Percentiles rank a stretch among this genome's conserved stretches.
Evolutionary conservation across 1,140 invertebrate species (phyloP).

Genomic region (Brachionus plicatilis): DNA sequence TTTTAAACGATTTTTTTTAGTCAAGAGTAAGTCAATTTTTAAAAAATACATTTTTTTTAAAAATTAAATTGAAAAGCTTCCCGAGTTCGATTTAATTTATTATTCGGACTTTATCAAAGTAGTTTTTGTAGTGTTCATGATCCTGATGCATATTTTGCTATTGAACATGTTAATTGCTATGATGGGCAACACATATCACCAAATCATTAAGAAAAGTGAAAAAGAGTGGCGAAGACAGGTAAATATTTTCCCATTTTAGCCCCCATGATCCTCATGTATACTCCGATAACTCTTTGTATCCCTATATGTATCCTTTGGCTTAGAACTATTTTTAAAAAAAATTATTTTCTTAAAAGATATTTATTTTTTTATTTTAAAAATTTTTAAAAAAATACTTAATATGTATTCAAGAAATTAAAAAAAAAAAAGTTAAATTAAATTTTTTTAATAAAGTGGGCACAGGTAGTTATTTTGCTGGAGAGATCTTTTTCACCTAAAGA

Average conservation of each 20-base stretch:
- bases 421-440: background rate
- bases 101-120: conserved; percentile 85
- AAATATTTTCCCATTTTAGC: conserved; percentile 40
- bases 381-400: too few species aligned
- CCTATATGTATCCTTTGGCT: too few species aligned
- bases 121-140: conserved; percentile 93
- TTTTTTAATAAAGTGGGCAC: conserved; percentile 73
- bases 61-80: conserved; percentile 67
- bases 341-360: too few species aligned
- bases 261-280: too few species aligned
- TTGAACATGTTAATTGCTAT: conserved; percentile 61
- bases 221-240: conserved; percentile 98
- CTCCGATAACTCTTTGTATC: too few species aligned
- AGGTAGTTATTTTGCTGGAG: conserved; percentile 91
- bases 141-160: conserved; percentile 83
- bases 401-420: too few species aligned
- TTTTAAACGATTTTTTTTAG: background rate
- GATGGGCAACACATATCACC: conserved; percentile 61
- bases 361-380: too few species aligned
- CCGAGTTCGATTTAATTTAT: conserved; percentile 76
- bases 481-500: conserved; percentile 80
- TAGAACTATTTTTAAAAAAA: too few species aligned
- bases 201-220: conserved; percentile 90
- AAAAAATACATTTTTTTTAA: background rate
- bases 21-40: conserved; percentile 7